Conservation (phyloP, 2,888 invertebrate genomes). For the Polydrusus cervinus region DNA sequence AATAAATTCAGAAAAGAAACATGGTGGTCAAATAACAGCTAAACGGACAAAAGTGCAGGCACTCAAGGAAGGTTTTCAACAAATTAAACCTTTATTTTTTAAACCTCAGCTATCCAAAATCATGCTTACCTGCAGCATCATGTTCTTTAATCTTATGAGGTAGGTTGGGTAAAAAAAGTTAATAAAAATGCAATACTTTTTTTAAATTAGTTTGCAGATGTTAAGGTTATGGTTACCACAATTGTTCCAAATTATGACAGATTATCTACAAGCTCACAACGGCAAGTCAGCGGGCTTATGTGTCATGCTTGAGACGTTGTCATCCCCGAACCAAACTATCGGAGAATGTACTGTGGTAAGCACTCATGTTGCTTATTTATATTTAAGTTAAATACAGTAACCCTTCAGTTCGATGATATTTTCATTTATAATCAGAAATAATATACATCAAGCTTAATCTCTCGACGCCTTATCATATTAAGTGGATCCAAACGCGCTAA, state of each 20-base stretch:
- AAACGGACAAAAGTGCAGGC: conserved; percentile 69
- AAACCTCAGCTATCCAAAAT: conserved; percentile 77
- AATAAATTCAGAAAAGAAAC: conserved; percentile 31
- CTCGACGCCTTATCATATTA: too few relatives aligned
- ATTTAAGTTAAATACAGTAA: too few relatives aligned
- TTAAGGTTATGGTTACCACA: conserved; percentile 91
- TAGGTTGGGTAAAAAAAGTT: too few relatives aligned
- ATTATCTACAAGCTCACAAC: conserved; percentile 63
- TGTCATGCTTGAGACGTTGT: conserved; percentile 72
- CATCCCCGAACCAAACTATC: conserved; percentile 35
- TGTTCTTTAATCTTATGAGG: conserved; percentile 80
- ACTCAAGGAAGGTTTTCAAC: conserved; percentile 75
- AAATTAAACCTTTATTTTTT: conserved; percentile 78
- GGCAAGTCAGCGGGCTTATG: conserved; percentile 69
- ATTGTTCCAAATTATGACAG: conserved; percentile 81
- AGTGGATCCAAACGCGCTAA: too few relatives aligned
- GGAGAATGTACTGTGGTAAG: conserved; percentile 59
- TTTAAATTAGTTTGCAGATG: conserved; percentile 76
- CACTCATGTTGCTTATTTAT: too few relatives aligned
- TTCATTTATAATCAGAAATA: too few relatives aligned
- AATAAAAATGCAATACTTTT: too few relatives aligned
- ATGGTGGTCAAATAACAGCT: conserved; percentile 64
- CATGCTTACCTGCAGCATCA: conserved; percentile 75
- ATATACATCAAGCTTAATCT: too few relatives aligned
- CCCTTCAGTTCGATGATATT: too few relatives aligned